These are phyloP conservation scores for Girardinus metallicus DNA, from an alignment of 2,797 vertebrate genomes.

Conservation along the genomic window DNA sequence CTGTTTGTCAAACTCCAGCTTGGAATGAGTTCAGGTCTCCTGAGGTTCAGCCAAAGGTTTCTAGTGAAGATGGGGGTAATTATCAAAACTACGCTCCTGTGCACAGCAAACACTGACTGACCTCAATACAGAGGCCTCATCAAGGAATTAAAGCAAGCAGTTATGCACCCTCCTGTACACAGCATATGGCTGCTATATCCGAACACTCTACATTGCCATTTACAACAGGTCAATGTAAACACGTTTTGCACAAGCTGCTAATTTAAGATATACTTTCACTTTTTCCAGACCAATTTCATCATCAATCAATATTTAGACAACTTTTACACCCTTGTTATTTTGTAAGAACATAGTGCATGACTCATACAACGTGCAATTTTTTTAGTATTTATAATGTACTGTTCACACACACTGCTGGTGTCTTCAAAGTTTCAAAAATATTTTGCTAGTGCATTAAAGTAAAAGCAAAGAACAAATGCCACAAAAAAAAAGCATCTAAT, in stretches of 20 bases:
- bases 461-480: too few species aligned
- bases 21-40: conserved; percentile 28
- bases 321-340: not conserved
- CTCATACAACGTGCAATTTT: not conserved
- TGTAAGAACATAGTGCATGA: not conserved
- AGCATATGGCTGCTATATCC: not conserved
- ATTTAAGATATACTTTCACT: not conserved
- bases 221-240: not conserved
- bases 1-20: conserved; percentile 39
- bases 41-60: conserved; percentile 61
- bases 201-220: not conserved
- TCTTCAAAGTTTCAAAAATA: not conserved
- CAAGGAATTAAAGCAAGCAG: conserved; percentile 9
- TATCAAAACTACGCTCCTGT: conserved; percentile 22
- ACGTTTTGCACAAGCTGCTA: not conserved
- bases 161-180: not conserved
- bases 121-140: conserved; percentile 2
- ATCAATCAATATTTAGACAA: not conserved
- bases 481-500: not conserved
- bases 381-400: not conserved
- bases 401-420: not conserved
- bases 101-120: not conserved
- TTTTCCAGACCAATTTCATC: not conserved
- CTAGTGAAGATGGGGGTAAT: conserved; percentile 21
- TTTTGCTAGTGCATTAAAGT: not conserved